Evolutionary conservation across 2,797 vertebrate genomes (phyloP).

Genomic region (Tarsius wallacei): DNA sequence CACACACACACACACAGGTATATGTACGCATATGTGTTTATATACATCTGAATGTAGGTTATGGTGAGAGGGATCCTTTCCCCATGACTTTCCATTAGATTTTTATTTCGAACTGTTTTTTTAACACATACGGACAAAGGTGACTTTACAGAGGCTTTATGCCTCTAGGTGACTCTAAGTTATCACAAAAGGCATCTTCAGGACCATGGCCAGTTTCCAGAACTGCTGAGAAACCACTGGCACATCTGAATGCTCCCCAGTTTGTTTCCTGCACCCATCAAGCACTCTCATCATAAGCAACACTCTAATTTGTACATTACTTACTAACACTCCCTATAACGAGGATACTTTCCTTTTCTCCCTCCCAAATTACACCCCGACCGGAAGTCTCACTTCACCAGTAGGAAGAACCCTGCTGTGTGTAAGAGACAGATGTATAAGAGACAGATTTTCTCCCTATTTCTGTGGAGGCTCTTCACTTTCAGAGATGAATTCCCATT

Average conservation of each 20-base stretch:
- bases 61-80: background rate
- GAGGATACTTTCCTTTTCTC: background rate
- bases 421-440: no score
- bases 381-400: background rate
- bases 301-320: background rate
- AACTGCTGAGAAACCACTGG: accelerated
- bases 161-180: background rate
- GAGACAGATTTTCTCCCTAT: background rate
- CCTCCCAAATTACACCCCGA: background rate
- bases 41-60: background rate
- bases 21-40: accelerated
- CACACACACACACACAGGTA: accelerated
- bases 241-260: background rate
- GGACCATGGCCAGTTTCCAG: background rate
- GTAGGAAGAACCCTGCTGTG: background rate
- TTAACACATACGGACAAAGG: background rate
- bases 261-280: accelerated
- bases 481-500: background rate
- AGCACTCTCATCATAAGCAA: background rate
- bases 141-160: accelerated
- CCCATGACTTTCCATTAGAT: background rate
- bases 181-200: background rate
- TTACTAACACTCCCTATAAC: accelerated
- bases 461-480: background rate
- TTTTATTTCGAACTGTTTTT: background rate